Base-by-base conservation (phyloP, 2,797 vertebrate genomes). In the Buphagus erythrorhynchus region DNA sequence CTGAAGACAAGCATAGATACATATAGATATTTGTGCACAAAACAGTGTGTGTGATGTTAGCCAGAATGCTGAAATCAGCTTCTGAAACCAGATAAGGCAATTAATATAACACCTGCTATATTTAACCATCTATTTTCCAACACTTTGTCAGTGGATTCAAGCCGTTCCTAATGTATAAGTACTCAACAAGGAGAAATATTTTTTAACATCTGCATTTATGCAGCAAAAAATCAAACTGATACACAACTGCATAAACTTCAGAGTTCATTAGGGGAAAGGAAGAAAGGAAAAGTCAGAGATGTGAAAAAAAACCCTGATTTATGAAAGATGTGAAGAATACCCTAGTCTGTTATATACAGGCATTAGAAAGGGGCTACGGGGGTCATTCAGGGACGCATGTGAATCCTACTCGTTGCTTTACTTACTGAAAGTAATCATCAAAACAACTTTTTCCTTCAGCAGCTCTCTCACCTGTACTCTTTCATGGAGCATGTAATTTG, bases 41-140 rank as follows among this genome's bases (percentile, higher is more conserved):
- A 92, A 36, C 46, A 61, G 51, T 6, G 11, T n/a, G 48, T 48
- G 19, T 3, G 2, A 20, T 65, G 29, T 57, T 75, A 83, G 49
- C 28, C 61, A 58, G 61, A 82, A 61, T 1, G 8, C 51, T 71
- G 52, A 73, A 65, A 93, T 87, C 35, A 10, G 1, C 33, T 85
- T 79, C 78, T 57, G 65, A 92, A 92, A 40, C 51, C 77, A 82
- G 68, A 33, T 45, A 10, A 33, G 26, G 18, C 35, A 73, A 43
- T 75, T 46, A 36, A 10, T 76, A 5, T 48, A 62, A 43, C 31
- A 49, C 8, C 31, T 43, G 16, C 28, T 42, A 16, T 63, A 69
- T 76, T 88, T 87, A 57, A 51, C 78, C 38, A 62, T 71, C 35
- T 68, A 0, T 90, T 91, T 93, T 87, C 75, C 28, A 83, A 58